Conservation (phyloP, 2,888 invertebrate genomes). For the Anarsia innoxiella region DNA sequence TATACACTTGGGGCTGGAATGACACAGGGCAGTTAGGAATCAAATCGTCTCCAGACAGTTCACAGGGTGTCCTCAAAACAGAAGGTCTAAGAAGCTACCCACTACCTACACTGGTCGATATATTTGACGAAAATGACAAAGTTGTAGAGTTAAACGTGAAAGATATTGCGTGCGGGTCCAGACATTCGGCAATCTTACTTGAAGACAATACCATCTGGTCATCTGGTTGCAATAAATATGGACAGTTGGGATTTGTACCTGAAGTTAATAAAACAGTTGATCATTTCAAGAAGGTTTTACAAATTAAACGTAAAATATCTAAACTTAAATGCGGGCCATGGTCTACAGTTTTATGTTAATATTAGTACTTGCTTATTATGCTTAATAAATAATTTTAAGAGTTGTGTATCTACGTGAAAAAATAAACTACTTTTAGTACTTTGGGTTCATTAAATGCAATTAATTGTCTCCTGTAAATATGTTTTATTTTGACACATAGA, state of each 20-base stretch:
- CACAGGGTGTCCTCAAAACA: slow-evolving; percentile 17
- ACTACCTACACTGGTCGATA: slow-evolving; percentile 50
- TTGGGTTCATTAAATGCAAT: no score
- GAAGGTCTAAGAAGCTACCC: slow-evolving; percentile 35
- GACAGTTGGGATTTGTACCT: slow-evolving; percentile 78
- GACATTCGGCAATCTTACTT: slow-evolving; percentile 82
- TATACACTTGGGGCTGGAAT: slow-evolving; percentile 96
- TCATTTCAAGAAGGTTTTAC: no score
- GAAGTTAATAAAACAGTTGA: slow-evolving; percentile 33
- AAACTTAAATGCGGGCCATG: slow-evolving; percentile 51
- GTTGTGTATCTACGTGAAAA: no score
- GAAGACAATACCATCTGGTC: slow-evolving; percentile 82
- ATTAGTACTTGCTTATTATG: no score
- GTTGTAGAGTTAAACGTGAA: slow-evolving; percentile 66
- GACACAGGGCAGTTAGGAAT: slow-evolving; percentile 89
- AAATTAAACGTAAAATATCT: no score
- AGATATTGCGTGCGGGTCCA: slow-evolving; percentile 83
- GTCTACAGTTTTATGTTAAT: slow-evolving; percentile 46
- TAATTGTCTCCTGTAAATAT: no score
- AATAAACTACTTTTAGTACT: no score
- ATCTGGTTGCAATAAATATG: slow-evolving; percentile 88
- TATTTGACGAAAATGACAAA: slow-evolving; percentile 50
- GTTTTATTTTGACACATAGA: no score
- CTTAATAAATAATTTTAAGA: no score
- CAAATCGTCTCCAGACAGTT: slow-evolving; percentile 40